Evolutionary conservation across 2,797 vertebrate genomes (phyloP), one percentile per base, ranked within the genome.

Genomic region (Sternarchorhynchus goeldii): DNA sequence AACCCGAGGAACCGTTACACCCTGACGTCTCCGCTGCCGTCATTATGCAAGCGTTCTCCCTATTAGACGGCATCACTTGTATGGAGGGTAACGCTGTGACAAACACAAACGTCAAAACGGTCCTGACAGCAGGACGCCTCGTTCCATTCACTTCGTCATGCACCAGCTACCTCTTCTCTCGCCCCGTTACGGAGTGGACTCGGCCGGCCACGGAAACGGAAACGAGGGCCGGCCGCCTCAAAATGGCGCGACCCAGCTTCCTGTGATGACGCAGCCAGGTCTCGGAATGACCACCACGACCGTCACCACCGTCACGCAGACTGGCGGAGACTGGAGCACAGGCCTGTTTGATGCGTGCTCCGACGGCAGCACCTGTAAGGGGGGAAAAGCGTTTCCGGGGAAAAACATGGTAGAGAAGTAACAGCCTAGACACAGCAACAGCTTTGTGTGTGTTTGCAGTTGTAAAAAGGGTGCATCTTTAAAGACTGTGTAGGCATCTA

Each of bases 281-380:
- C 89, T 92, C 4, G 91, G 91, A 18, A 57, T 89, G 31, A 90
- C 91, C 82, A 93, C 88, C 25, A 94, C 93, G 0, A 92, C 90
- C 1, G 34, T 95, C 74, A 93, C 93, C 69, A 90, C 91, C 29
- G 87, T 95, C 82, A 89, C 93, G 0, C 93, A 91, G 87, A 94
- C 92, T 0, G 93, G 94, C 0, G 89, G 94, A 58, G 90, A 84
- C 88, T 94, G 94, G 95, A 95, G 90, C 88, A 91, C 92, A 0
- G 89, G 94, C 66, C 92, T 95, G 77, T 91, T 95, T 75, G 85
- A 93, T 73, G 74, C 94, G 87, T 95, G 92, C 58, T 89, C 85
- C 77, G 94, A 96, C 84, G 87, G 41, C 84, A 90, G 57, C 20
- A 90, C 93, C 73, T 95, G 95, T 96, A 93, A 92, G 90, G 29